These are phyloP conservation scores for Brotula barbata DNA, from an alignment of 2,797 vertebrate species.

Conservation along the genomic window DNA sequence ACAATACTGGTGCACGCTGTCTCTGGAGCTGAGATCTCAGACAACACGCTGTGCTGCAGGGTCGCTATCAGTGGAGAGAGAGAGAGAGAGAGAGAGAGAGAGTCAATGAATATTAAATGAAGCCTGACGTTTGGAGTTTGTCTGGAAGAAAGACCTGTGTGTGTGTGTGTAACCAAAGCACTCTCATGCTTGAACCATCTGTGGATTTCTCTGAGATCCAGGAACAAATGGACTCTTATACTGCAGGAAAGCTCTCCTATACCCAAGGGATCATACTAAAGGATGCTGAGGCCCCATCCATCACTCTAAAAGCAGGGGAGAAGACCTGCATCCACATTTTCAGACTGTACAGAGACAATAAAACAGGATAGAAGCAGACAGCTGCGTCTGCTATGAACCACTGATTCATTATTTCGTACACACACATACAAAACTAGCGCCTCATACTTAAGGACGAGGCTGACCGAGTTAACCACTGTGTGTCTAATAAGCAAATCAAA, in stretches of 20 bases:
- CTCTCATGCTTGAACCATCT: constrained; percentile 33
- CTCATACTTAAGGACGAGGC: no score
- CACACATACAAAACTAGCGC: not conserved
- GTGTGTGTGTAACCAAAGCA: constrained; percentile 2
- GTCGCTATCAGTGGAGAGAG: constrained; percentile 24
- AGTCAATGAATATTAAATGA: constrained; percentile 58
- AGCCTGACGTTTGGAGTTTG: constrained; percentile 36
- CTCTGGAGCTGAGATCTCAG: constrained; percentile 24
- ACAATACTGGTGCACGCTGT: constrained; percentile 9
- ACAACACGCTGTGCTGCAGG: constrained; percentile 19
- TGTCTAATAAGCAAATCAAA: no score
- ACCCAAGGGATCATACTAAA: constrained; percentile 34
- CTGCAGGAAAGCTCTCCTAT: constrained; percentile 22
- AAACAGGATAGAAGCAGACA: not conserved
- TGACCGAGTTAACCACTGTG: not conserved
- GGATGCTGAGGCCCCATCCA: constrained; percentile 22
- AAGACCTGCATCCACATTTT: constrained; percentile 7
- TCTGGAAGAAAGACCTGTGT: constrained; percentile 4
- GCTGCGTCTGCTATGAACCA: constrained; percentile 3
- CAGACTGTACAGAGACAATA: constrained; percentile 10
- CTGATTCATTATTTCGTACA: not conserved
- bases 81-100: constrained; percentile 9
- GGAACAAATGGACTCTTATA: constrained; percentile 42
- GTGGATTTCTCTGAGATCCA: constrained; percentile 37
- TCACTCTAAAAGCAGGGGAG: constrained; percentile 12